Evolutionary conservation across 30 jellyfish, hydroid and myxozoan genomes (phyloP), one percentile per base, ranked within the genome.

Genomic region (Thelohanellus kitauei): DNA sequence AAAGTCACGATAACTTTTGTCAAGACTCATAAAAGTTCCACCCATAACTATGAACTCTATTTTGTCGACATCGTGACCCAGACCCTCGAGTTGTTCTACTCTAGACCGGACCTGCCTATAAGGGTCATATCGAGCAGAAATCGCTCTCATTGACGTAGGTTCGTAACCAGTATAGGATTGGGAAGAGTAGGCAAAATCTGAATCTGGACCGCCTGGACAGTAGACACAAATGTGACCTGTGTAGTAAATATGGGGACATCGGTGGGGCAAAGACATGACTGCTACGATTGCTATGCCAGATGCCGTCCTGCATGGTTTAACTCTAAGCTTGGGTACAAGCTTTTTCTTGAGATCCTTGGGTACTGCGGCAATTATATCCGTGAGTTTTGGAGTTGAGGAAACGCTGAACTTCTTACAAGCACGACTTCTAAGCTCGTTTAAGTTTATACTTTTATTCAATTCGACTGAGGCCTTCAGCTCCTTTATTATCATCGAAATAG

Each of bases 231-330:
- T n/a, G n/a, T n/a, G n/a, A 62, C 95, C 95, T 20, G 95, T 75
- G 85, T 61, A 61, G 60, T 42, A 57, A 35, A 75, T 75, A 47
- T 75, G 95, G 1, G 95, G 95, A 31, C 95, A 75, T 15, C 95
- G 73, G 42, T 75, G 95, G 23, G 95, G 95, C 48, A 62, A 62
- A 44, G 88, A 75, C 95, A 75, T 75, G 1, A 75, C 95, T 42
- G 95, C 95, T 10, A 75, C 88, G 45, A 62, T 88, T 23, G 95
- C 95, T 48, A 75, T 75, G 39, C 98, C 98, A 1, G 98, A 80
- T 18, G 98, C 98, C 1, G 98, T 80, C 25, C 98, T 32, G 14
- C 59, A 75, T 14, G 98, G 98, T 45, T 80, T 80, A 20, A 89
- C 98, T 58, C 65, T 80, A 25, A 80, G 50, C 29, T 80, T 80